phyloP scores from a whole-genome alignment of 2,113 vertebrate genomes.

The Ploceus nigricollis region DNA sequence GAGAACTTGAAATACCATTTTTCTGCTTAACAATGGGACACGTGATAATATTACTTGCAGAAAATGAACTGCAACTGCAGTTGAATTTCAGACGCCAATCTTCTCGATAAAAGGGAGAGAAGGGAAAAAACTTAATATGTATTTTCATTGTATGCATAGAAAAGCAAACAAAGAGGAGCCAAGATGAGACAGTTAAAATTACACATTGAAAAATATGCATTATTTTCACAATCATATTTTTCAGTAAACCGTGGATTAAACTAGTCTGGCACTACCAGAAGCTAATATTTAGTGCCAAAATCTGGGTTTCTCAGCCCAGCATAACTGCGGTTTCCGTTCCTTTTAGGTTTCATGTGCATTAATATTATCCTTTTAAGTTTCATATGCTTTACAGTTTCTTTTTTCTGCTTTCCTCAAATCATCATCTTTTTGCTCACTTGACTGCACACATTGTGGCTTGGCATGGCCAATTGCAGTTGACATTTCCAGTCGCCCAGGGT shows the following conservation, averaged over 20 bases:
- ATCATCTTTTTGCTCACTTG: not conserved
- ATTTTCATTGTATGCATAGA: not conserved
- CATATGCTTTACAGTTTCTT: not conserved
- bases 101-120: not conserved
- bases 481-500: not conserved
- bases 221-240: not conserved
- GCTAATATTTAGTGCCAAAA: not conserved
- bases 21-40: not conserved
- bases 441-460: not conserved
- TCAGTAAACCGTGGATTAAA: not conserved
- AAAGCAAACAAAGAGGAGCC: not conserved
- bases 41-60: not conserved
- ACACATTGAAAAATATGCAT: conserved; percentile 7
- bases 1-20: not conserved
- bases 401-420: not conserved
- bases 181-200: not conserved
- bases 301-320: not conserved
- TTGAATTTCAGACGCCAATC: not conserved
- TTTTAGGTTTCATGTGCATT: not conserved
- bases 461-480: not conserved
- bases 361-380: not conserved
- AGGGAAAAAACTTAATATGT: not conserved
- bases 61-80: not conserved
- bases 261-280: not conserved
- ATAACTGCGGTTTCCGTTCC: not conserved